Percentiles rank a stretch among this genome's conserved stretches.
Conservation (phyloP, 2,888 invertebrate species). For the Nomada hirtipes region DNA sequence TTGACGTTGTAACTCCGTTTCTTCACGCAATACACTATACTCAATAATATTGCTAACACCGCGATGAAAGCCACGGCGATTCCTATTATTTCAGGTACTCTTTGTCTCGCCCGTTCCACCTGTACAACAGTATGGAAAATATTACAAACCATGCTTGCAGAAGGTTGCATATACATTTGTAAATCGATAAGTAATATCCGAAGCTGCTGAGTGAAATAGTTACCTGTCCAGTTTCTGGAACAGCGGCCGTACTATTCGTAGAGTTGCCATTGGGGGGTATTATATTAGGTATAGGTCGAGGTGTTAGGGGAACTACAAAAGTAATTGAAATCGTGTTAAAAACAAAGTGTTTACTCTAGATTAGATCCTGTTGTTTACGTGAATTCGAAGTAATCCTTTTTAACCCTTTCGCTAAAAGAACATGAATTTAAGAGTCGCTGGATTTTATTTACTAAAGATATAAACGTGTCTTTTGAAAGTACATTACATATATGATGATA, state of each 20-base stretch:
- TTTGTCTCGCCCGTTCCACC: conserved; percentile 76
- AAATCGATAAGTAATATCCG: background rate
- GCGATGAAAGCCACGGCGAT: conserved; percentile 75
- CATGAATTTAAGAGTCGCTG: too few species aligned
- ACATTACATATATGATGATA: too few species aligned
- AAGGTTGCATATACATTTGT: background rate
- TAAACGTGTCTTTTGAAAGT: too few species aligned
- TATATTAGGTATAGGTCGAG: conserved; percentile 87
- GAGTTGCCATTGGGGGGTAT: conserved; percentile 85
- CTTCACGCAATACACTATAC: conserved; percentile 74
- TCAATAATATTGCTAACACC: conserved; percentile 72
- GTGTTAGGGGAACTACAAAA: conserved; percentile 86
- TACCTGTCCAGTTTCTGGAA: conserved; percentile 80
- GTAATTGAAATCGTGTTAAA: conserved; percentile 8
- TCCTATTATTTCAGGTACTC: conserved; percentile 79
- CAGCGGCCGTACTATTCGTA: conserved; percentile 77
- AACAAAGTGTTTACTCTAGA: background rate
- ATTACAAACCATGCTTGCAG: conserved; percentile 38
- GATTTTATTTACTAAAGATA: too few species aligned
- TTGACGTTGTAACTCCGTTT: conserved; percentile 74
- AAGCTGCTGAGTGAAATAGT: background rate
- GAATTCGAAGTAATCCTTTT: too few species aligned
- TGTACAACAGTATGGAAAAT: conserved; percentile 54
- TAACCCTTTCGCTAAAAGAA: too few species aligned
- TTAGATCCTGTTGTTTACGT: background rate